These are phyloP conservation scores for Schizaphis graminum DNA, from an alignment of 2,888 invertebrate genomes.

Conservation along the genomic window DNA sequence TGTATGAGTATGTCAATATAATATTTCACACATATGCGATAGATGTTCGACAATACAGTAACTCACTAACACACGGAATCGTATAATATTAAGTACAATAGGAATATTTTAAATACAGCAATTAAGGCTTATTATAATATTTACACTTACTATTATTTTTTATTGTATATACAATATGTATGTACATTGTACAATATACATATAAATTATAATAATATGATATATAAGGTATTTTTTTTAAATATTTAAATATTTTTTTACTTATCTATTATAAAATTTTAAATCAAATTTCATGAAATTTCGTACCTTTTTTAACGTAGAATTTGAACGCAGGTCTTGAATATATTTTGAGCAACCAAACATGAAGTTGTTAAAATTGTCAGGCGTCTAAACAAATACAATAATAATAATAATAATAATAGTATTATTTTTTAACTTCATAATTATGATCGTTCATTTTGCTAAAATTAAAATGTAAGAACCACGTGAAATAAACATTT, in stretches of 20 bases:
- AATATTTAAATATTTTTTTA: not conserved
- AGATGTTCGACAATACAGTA: not conserved
- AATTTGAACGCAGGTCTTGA: constrained; percentile 40
- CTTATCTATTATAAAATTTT: not conserved
- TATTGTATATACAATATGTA: no score
- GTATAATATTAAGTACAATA: not conserved
- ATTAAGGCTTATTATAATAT: not conserved
- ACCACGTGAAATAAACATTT: not conserved
- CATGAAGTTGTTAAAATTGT: constrained; percentile 48
- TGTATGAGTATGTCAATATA: not conserved
- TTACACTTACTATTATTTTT: no score
- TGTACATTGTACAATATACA: no score
- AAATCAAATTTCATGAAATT: not conserved
- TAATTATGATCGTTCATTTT: not conserved
- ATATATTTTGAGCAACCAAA: constrained; percentile 55
- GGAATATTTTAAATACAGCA: not conserved
- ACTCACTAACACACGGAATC: not conserved
- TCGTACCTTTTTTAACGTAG: constrained; percentile 46
- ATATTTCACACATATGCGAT: not conserved
- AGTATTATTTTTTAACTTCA: not conserved
- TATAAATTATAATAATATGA: not conserved
- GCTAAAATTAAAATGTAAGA: not conserved
- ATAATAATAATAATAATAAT: not conserved
- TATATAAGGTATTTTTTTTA: not conserved
- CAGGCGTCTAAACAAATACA: constrained; percentile 35